Conservation (phyloP, 2,113 vertebrate genomes). For the Chunga burmeisteri region DNA sequence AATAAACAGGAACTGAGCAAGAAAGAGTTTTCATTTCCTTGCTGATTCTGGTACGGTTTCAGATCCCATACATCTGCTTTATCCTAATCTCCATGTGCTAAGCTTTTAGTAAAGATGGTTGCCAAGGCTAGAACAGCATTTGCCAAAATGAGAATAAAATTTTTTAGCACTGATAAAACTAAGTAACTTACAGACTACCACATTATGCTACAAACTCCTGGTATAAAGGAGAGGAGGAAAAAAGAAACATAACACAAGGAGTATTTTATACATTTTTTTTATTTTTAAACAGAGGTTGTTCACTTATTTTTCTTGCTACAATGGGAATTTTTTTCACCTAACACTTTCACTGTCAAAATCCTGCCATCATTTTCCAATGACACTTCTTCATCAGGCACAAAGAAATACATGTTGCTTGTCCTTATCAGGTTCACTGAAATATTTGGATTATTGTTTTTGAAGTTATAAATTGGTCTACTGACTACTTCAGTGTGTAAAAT, state of each 20-base stretch:
- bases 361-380: background rate
- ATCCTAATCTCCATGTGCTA: background rate
- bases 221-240: rapidly evolving
- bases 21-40: background rate
- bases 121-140: background rate
- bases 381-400: background rate
- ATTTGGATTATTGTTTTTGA: background rate
- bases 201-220: background rate
- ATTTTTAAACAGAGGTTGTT: background rate
- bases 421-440: background rate
- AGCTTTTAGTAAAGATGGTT: background rate
- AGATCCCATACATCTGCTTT: background rate
- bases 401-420: background rate
- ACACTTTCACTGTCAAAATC: background rate
- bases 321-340: background rate
- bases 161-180: background rate
- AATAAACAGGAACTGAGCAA: background rate
- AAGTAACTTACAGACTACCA: background rate
- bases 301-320: background rate
- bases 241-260: background rate
- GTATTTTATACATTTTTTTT: background rate
- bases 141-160: background rate
- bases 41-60: background rate
- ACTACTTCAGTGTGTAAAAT: background rate
- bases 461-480: background rate